Evolutionary conservation across 2,888 invertebrate genomes (phyloP), one percentile per base, ranked within the genome.

Genomic region (Platycheirus rosarum): DNA sequence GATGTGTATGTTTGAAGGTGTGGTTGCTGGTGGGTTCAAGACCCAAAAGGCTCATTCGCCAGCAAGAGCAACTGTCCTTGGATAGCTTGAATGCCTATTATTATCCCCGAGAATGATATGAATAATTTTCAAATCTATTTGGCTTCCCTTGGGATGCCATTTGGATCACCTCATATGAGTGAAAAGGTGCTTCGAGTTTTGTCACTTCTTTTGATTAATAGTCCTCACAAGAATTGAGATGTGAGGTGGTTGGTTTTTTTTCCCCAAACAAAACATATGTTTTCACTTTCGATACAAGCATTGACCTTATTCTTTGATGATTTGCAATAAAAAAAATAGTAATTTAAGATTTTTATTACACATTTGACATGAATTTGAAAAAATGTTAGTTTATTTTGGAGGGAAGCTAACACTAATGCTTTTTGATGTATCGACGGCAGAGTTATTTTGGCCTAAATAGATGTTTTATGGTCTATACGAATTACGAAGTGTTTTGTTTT

Each of bases 91-190:
- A 20, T 13, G 55, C 55, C 20, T 55, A 37, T 4, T 23, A 16
- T 37, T 11, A 20, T 23, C 8, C 37, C 14, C 9, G 14, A 51
- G 32, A 16, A 14, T 40, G 9, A 57, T 14, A 57, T 40, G 40
- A 40, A 57, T 57, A 57, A 57, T 57, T 40, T 57, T 57, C 20
- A 57, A 8, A 40, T 57, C 40, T 9, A 40, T 57, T 57, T 57
- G 37, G 14, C 18, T 13, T 40, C 14, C 20, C 7, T 14, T 14
- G 23, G 23, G 18, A 14, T 23, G 0, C 14, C 20, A 20, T 20
- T 23, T 37, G 8, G 0, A 46, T 42, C 18, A 1, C 9, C 14
- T 40, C 9, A 1, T 32, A 40, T 8, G 26, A 26, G 35, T 20
- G 40, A 53, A 26, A 23, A 40, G 55, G 55, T 14, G 11, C 37